Conservation (phyloP, 2,113 vertebrate genomes). For the Cyrtonyx montezumae region DNA sequence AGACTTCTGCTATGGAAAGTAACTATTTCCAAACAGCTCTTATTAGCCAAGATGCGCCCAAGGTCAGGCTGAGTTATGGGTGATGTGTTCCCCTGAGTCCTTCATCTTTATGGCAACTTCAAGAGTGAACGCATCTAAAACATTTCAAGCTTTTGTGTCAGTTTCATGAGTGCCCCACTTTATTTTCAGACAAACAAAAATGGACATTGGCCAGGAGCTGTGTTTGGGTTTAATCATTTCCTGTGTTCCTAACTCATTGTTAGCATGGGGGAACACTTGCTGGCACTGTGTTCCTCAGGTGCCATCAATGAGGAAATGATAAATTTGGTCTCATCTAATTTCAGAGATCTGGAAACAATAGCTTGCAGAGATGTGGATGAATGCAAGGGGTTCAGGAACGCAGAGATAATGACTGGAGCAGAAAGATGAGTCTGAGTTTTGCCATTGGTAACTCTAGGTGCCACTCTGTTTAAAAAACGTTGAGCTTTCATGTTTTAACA, state of each 20-base stretch:
- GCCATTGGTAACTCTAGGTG: not conserved
- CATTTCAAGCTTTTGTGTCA: not conserved
- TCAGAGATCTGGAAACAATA: not conserved
- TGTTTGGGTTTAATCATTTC: not conserved
- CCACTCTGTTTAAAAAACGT: not conserved
- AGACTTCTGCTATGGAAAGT: constrained; percentile 33
- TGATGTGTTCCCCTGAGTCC: not conserved
- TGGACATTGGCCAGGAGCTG: not conserved
- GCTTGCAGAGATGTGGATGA: not conserved
- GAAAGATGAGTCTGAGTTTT: not conserved
- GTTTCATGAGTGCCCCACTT: not conserved
- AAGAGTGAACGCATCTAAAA: not conserved
- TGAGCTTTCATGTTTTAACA: not conserved
- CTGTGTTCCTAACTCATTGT: fast-evolving
- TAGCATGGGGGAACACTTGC: not conserved
- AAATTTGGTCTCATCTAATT: not conserved
- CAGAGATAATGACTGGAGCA: not conserved
- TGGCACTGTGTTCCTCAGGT: not conserved
- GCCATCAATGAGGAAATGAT: not conserved
- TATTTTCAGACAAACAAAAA: not conserved
- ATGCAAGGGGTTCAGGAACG: not conserved
- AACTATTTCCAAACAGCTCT: constrained; percentile 37
- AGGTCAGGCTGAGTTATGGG: constrained; percentile 14
- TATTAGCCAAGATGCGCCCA: constrained; percentile 34
- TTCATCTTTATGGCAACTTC: constrained; percentile 35